Percentiles rank a stretch among this genome's conserved stretches.
Evolutionary conservation across 1,140 invertebrate genomes (phyloP).

Genomic region (Musca vetustissima): DNA sequence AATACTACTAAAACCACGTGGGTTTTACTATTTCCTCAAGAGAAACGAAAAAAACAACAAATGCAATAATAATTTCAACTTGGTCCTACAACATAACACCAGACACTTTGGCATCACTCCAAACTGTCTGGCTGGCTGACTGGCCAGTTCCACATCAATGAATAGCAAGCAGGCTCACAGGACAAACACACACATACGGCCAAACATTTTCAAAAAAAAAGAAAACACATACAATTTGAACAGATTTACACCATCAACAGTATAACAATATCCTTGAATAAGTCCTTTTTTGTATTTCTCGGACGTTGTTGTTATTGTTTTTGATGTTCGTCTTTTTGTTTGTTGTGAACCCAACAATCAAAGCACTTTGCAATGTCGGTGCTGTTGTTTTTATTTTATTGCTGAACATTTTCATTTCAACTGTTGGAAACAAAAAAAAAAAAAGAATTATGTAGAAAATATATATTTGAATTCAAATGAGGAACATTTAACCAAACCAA

Average conservation of each 20-base stretch:
- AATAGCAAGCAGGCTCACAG: not conserved
- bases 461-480: constrained; percentile 8
- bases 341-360: no score
- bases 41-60: no score
- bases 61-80: not conserved
- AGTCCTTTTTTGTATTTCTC: no score
- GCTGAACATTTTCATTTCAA: constrained; percentile 2
- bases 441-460: not conserved
- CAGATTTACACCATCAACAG: not conserved
- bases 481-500: not conserved
- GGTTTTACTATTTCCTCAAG: no score
- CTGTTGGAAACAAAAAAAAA: no score
- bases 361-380: not conserved
- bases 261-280: no score
- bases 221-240: not conserved
- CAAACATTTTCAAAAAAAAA: no score
- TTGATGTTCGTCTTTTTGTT: no score
- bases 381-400: not conserved
- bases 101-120: constrained; percentile 20
- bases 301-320: no score
- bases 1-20: no score
- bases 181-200: not conserved
- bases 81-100: constrained; percentile 4
- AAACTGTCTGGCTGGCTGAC: no score
- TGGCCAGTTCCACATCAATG: not conserved